Conservation (phyloP, 2,797 vertebrate genomes). For the Sylvilagus floridanus region DNA sequence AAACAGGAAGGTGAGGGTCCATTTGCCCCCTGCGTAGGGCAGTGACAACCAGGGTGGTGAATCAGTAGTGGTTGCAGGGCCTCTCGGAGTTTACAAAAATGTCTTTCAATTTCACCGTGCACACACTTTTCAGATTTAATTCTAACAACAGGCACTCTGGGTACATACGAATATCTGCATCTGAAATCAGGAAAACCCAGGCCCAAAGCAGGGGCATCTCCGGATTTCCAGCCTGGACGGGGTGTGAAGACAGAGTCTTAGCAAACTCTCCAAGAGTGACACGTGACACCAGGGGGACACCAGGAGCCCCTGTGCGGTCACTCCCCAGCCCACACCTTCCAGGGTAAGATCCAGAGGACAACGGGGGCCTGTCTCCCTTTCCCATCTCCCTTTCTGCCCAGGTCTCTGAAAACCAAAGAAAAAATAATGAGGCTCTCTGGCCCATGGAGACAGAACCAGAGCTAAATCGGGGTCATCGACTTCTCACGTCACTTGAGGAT, state of each 20-base stretch:
- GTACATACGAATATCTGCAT: neutral
- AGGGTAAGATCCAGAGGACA: neutral
- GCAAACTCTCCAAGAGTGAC: neutral
- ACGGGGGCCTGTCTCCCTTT: accelerated
- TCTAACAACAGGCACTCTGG: neutral
- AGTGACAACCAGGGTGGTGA: accelerated
- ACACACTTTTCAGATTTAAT: neutral
- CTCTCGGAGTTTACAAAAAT: neutral
- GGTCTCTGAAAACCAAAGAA: neutral
- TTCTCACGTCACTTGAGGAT: neutral
- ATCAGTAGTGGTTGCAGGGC: accelerated
- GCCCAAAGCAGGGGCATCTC: neutral
- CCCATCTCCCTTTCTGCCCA: accelerated
- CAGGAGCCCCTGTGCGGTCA: accelerated
- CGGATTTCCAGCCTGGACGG: neutral
- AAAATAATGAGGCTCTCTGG: neutral
- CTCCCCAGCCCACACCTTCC: neutral
- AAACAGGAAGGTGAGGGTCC: accelerated
- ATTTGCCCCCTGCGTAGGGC: neutral
- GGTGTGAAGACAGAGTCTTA: neutral
- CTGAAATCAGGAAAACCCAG: neutral
- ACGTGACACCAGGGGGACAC: neutral
- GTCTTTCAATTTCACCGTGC: neutral
- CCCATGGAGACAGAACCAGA: neutral
- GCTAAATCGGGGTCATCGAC: neutral